These are phyloP conservation scores for Allygus modestus DNA, from an alignment of 2,888 invertebrate species.

Conservation along the genomic window DNA sequence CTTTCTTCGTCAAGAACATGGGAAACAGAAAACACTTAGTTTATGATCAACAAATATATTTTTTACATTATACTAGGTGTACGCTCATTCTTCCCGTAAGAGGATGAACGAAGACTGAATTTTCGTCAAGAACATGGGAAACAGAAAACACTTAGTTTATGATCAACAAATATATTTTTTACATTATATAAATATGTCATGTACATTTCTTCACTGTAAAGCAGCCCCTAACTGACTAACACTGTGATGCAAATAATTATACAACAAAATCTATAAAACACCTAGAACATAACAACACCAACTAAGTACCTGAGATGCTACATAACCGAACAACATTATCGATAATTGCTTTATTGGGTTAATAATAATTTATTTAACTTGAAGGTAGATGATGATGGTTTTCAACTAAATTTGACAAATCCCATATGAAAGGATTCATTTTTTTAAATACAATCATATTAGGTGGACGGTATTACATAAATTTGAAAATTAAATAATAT, in stretches of 20 bases:
- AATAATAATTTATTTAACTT: background rate
- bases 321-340: background rate
- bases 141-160: background rate
- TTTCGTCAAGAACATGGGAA: no score
- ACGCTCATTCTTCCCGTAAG: no score
- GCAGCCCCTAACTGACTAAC: background rate
- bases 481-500: no score
- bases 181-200: slow-evolving; percentile 23
- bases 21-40: no score
- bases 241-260: background rate
- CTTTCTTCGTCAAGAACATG: no score
- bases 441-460: no score
- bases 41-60: slow-evolving; percentile 11
- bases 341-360: background rate
- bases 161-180: slow-evolving; percentile 16
- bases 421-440: background rate
- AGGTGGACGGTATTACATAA: no score
- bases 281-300: background rate
- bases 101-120: no score
- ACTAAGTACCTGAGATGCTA: slow-evolving; percentile 6
- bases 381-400: no score
- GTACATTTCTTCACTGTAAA: slow-evolving; percentile 1
- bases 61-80: background rate
- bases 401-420: background rate
- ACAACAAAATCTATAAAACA: slow-evolving; percentile 13